Base-by-base conservation (phyloP, 2,888 invertebrate genomes). In the Ichneumoninae sp. region DNA sequence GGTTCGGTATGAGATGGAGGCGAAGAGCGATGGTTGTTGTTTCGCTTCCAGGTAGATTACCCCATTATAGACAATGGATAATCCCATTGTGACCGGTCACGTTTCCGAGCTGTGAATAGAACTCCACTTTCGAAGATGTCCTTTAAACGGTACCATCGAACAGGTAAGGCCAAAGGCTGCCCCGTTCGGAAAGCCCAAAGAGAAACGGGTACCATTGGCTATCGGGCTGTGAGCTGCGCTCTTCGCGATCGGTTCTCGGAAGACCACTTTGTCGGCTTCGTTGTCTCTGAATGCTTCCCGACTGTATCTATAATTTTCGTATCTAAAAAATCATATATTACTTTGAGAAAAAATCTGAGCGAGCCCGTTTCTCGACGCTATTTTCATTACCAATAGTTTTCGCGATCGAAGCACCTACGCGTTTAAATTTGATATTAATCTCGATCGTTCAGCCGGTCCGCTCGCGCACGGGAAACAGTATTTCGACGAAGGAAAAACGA, bases 81-180 rank as follows among this genome's bases (percentile, higher is more conserved):
- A 90, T 89, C 88, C 86, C 80, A 87, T 88, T 89, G 88, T 87
- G 80, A 75, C 72, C 47, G 87, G 89, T 87, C 89, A 89, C 88
- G 89, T 88, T 89, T 82, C 70, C 72, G 86, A 85, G 65, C 76
- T 60, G 57, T 66, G 76, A 80, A 80, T 72, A 80, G 71, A 75
- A 79, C 78, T 77, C 72, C 62, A 33, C 54, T 72, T 54, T 54
- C n/a, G 26, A 50, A 62, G 22, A 66, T 69, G 74, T 75, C 75
- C 66, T 65, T 71, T 83, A 54, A 75, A 83, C 82, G 76, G 82
- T 60, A 77, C 87, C 86, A 85, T 87, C 80, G 78, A 86, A 87
- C 86, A 82, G 87, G 85, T 85, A 87, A 81, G 74, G 76, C 69
- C 16, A 13, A 47, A 47, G 44, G 16, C 16, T 16, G 13, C 3